Evolutionary conservation across 2,113 vertebrate genomes (phyloP), one percentile per base, ranked within the genome.

Genomic region (Anarrhichthys ocellatus): DNA sequence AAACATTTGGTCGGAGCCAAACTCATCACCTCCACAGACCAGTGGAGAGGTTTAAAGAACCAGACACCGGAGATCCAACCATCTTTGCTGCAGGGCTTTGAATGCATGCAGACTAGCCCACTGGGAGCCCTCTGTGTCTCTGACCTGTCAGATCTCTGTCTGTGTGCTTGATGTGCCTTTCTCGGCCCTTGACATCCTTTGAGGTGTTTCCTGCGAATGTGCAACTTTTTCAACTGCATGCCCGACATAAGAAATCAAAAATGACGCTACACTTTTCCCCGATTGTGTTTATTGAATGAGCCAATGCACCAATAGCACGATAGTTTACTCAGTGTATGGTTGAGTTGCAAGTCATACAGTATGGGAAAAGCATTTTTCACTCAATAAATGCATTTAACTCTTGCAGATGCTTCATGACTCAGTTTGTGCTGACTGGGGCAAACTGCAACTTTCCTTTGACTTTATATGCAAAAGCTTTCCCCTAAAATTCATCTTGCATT

Each of bases 401-500:
- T 4, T 64, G 38, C 42, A 84, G 62, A 68, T 77, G 29, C 65
- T 34, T 80, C 54, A 56, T 67, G 64, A 48, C 62, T 83, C 52
- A 18, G 20, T 70, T 59, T 32, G 52, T n/a, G 40, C 50, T 61
- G 64, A 65, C 78, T 48, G 29, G 13, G 77, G 78, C 63, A 65
- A 78, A 73, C 59, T 24, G 18, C 20, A 71, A 61, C 54, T 69
- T 78, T 64, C 44, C 40, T 78, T 78, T 65, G 59, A 80, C 62
- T 72, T 40, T 27, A 46, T 22, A 52, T 82, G 32, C 62, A 42
- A 56, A 48, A 38, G 56, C 38, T 66, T 76, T 67, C 32, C 17
- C 22, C 15, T 70, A 14, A 77, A 76, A 64, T 80, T 54, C 40
- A 50, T 63, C 80, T 68, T 9, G 40, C 14, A 24, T 79, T 84